Base-by-base conservation (phyloP, 2,888 invertebrate genomes). In the Dimorphilus gyrociliatus region DNA sequence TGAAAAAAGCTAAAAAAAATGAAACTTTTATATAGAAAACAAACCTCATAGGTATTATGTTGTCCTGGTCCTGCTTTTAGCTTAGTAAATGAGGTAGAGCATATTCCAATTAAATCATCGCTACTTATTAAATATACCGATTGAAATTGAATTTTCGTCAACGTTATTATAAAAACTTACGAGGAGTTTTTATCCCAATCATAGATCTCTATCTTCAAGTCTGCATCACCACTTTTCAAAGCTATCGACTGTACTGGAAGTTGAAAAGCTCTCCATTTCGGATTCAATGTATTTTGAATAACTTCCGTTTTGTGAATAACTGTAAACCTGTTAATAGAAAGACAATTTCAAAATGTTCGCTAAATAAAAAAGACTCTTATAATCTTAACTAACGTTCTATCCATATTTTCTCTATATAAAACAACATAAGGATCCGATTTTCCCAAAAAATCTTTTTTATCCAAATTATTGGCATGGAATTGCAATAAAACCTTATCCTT, bases 251-350 rank as follows among this genome's bases (percentile, higher is more conserved):
- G 50, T 1, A 66, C 53, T 16, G 64, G 53, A 12, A 70, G 41
- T 3, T 55, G 56, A 34, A 70, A 63, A 5, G 63, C 48, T 34
- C 56, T 54, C 71, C 72, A 72, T 4, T 56, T 60, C 10, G 72
- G 72, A 45, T 69, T 66, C 24, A 66, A 45, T 7, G 66, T 67
- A 36, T 63, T 66, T 45, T 63, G 66, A 28, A 66, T 56, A 10
- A 64, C 64, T 47, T 72, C 71, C 23, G 69, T 69, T 44, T 69
- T 64, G 44, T 69, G 66, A 2, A 69, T 69, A 5, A 68, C 53
- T 31, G 65, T 58, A 38, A 57, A 66, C 13, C 64, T 61, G 38
- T 35, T 44, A 39, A 27, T n/a, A 18, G 23, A 23, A 4, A 26
- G 8, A 21, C 8, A 10, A 21, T n/a, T 10, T 21, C 12, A 31